These are phyloP conservation scores for Asteroscopus sphinx DNA, from an alignment of 2,888 invertebrate genomes.

Conservation along the genomic window DNA sequence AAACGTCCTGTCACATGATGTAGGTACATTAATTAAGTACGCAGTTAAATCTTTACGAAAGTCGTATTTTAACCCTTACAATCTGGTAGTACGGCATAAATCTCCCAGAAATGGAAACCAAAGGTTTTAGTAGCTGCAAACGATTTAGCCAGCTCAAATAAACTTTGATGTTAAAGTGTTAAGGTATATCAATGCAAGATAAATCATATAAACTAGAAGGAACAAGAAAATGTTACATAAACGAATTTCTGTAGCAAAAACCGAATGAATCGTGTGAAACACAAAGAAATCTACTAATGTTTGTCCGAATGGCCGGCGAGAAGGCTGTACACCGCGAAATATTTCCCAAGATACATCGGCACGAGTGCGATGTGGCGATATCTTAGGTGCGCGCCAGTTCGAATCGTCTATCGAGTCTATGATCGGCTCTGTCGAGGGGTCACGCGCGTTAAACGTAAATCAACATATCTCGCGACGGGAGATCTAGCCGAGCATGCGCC, in stretches of 20 bases:
- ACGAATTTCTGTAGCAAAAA: constrained; percentile 43
- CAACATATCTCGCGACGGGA: constrained; percentile 89
- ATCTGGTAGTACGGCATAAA: constrained; percentile 29
- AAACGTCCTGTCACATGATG: constrained; percentile 62
- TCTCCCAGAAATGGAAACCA: constrained; percentile 34
- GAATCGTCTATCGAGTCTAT: constrained; percentile 89
- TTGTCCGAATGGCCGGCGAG: constrained; percentile 72
- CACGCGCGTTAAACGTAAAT: constrained; percentile 90
- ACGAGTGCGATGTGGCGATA: constrained; percentile 88
- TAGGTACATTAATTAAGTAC: constrained; percentile 55
- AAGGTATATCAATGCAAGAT: constrained; percentile 26
- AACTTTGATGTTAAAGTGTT: constrained; percentile 13
- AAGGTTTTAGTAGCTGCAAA: constrained; percentile 17
- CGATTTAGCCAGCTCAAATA: constrained; percentile 16
- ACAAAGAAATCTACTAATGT: constrained; percentile 84
- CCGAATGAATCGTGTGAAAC: constrained; percentile 76
- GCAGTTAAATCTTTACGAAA: constrained; percentile 39
- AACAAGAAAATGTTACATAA: constrained; percentile 42
- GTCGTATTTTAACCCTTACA: constrained; percentile 35
- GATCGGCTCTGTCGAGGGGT: constrained; percentile 87
- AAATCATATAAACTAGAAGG: constrained; percentile 40
- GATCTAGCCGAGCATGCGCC: constrained; percentile 86
- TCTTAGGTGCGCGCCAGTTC: constrained; percentile 82
- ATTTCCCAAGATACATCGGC: constrained; percentile 87
- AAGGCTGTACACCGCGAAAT: constrained; percentile 80